phyloP scores from a whole-genome alignment of 2,888 invertebrate species.

The Lydus trimaculatus region DNA sequence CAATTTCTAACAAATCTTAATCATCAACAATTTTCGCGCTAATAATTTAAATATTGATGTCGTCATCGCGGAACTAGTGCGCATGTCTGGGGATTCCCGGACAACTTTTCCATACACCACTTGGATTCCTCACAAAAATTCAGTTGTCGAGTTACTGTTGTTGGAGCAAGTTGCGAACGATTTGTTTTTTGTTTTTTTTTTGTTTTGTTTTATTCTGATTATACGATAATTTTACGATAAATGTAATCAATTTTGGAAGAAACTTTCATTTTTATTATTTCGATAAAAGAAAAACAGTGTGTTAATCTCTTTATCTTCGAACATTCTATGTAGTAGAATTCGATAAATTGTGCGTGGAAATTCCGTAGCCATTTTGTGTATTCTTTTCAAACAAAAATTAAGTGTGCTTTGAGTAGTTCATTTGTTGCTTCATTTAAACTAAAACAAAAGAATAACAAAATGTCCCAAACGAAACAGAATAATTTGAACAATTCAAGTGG shows the following conservation, averaged over 20 bases:
- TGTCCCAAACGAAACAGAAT: not conserved
- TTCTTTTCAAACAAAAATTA: not conserved
- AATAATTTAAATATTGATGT: not conserved
- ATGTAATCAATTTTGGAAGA: not conserved
- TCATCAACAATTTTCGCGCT: not conserved
- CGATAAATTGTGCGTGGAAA: slow-evolving; percentile 19
- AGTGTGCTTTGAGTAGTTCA: slow-evolving; percentile 8
- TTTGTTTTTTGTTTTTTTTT: not conserved
- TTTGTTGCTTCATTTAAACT: slow-evolving; percentile 21
- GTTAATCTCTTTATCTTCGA: not conserved
- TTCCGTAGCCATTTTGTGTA: slow-evolving; percentile 36
- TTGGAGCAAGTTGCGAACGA: slow-evolving; percentile 12
- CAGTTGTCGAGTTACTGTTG: slow-evolving; percentile 40
- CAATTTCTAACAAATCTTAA: not conserved
- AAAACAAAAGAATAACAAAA: slow-evolving; percentile 34
- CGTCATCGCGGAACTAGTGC: slow-evolving; percentile 35
- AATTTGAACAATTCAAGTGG: not conserved
- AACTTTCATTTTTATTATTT: not conserved
- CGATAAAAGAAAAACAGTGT: not conserved
- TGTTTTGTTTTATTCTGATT: not conserved
- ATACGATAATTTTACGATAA: not conserved
- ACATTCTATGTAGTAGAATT: not conserved
- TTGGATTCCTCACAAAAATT: slow-evolving; percentile 35
- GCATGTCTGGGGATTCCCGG: slow-evolving; percentile 56
- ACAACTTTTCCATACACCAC: slow-evolving; percentile 29